These are phyloP conservation scores for Drosophila emarginata DNA, from an alignment of 2,888 invertebrate species.

Conservation along the genomic window DNA sequence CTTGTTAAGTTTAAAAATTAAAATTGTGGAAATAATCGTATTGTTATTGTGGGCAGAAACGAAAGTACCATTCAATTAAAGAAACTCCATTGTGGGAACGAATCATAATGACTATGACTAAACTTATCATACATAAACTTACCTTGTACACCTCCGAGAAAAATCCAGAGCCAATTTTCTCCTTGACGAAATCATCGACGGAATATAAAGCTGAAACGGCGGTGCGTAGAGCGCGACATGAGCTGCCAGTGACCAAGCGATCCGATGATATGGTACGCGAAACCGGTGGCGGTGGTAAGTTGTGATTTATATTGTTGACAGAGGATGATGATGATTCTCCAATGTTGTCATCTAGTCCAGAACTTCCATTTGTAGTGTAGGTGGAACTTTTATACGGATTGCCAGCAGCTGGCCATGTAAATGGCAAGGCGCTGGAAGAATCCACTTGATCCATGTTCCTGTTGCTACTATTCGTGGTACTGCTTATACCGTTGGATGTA, in stretches of 20 bases:
- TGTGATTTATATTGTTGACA: constrained; percentile 26
- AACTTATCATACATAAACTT: constrained; percentile 78
- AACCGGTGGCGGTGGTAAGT: constrained; percentile 66
- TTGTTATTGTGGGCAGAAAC: constrained; percentile 35
- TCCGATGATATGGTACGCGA: constrained; percentile 82
- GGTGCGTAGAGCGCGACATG: constrained; percentile 94
- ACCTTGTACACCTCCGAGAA: constrained; percentile 99
- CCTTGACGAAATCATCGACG: constrained; percentile 95
- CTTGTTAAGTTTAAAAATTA: constrained; percentile 47
- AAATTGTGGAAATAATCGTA: constrained; percentile 50
- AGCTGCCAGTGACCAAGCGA: constrained; percentile 87
- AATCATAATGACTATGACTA: constrained; percentile 16
- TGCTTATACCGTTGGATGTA: constrained; percentile 5
- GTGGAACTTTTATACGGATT: constrained; percentile 1
- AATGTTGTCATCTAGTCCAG: constrained; percentile 12
- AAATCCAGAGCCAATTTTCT: constrained; percentile 97
- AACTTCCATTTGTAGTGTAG: constrained; percentile 4
- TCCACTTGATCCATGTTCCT: constrained; percentile 57
- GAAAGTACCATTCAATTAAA: constrained; percentile 42
- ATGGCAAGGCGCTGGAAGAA: constrained; percentile 34
- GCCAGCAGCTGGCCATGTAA: constrained; percentile 39
- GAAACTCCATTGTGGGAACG: constrained; percentile 45
- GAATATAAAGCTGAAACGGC: constrained; percentile 96
- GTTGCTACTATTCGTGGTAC: constrained; percentile 11
- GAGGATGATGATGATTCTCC: constrained; percentile 22